A percentile compares a stretch with the other conserved stretches of the same genome.
phyloP scores from a whole-genome alignment of 2,888 invertebrate species.

The Drosophila crucigera region DNA sequence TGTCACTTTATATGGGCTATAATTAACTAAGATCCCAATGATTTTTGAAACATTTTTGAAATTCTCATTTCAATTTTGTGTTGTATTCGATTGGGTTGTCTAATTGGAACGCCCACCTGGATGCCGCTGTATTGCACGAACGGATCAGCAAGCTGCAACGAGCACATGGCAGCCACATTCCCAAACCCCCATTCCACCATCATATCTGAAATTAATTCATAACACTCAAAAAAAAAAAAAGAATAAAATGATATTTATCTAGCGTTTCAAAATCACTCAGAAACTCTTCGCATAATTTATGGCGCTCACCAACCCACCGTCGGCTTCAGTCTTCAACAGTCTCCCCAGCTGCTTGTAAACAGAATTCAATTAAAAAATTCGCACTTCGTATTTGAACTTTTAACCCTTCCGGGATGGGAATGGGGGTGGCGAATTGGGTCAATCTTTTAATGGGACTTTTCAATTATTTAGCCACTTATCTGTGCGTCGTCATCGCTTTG shows the following conservation, averaged over 20 bases:
- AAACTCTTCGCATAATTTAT: conserved; percentile 38
- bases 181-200: not conserved
- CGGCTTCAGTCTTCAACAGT: not conserved
- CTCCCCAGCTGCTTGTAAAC: not conserved
- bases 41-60: conserved; percentile 46
- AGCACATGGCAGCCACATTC: conserved; percentile 22
- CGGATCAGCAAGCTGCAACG: conserved; percentile 7
- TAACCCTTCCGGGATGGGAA: conserved; percentile 49
- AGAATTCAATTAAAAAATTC: conserved; percentile 63
- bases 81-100: conserved; percentile 42
- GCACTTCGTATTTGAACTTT: conserved; percentile 65
- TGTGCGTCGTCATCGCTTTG: conserved; percentile 65
- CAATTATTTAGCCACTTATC: conserved; percentile 63
- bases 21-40: conserved; percentile 35
- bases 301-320: not conserved
- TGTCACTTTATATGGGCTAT: conserved; percentile 16
- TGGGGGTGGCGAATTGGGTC: conserved; percentile 62
- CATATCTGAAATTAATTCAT: conserved; percentile 35
- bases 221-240: conserved; percentile 44
- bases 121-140: conserved; percentile 9
- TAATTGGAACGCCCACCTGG: conserved; percentile 48
- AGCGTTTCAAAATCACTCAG: conserved; percentile 50
- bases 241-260: conserved; percentile 20
- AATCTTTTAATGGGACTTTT: conserved; percentile 66
- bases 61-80: conserved; percentile 8